Evolutionary conservation across 2,113 vertebrate species (phyloP).

Genomic region (Alexandromys fortis): DNA sequence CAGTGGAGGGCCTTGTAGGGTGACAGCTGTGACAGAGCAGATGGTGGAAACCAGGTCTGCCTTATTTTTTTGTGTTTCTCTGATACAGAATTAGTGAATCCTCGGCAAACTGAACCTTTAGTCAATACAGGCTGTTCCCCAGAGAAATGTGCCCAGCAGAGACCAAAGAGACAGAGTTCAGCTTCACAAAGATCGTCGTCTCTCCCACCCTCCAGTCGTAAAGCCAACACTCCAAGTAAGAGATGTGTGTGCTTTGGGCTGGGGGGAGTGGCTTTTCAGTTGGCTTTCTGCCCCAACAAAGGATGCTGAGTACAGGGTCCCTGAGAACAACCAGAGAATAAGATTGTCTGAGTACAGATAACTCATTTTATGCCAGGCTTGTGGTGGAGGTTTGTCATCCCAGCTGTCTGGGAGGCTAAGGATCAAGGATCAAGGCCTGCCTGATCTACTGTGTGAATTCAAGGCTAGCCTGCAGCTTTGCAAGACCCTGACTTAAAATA

Average conservation of each 20-base stretch:
- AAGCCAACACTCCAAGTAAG: slow-evolving; percentile 90
- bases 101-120: slow-evolving; percentile 85
- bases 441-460: background rate
- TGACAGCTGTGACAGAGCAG: background rate
- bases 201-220: slow-evolving; percentile 91
- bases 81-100: slow-evolving; percentile 85
- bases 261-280: background rate
- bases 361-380: background rate
- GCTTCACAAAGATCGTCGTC: slow-evolving; percentile 93
- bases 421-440: background rate
- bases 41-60: background rate
- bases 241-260: background rate
- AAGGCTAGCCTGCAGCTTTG: background rate
- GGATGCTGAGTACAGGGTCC: background rate
- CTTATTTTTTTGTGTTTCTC: slow-evolving; percentile 5
- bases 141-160: slow-evolving; percentile 86
- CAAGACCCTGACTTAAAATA: background rate
- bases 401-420: background rate
- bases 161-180: slow-evolving; percentile 88
- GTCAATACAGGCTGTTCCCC: slow-evolving; percentile 82
- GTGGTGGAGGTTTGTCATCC: background rate
- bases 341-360: too few species aligned
- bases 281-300: accelerated
- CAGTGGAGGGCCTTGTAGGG: background rate
- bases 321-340: background rate